Base-by-base conservation (phyloP, 2,888 invertebrate species). In the Ochropacha duplaris region DNA sequence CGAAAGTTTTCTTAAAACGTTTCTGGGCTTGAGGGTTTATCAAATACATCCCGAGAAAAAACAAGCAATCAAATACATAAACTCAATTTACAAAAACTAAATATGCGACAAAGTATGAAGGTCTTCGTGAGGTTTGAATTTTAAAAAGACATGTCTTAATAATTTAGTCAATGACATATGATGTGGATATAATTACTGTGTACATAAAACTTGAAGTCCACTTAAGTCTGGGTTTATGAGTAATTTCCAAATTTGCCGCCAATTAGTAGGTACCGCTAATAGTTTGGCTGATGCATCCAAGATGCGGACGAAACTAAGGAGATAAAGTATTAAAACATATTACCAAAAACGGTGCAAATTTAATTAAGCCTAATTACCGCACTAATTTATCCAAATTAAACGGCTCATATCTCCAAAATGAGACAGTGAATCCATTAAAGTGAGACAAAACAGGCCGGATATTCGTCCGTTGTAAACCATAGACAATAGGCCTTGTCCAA, bases 381-480 rank as follows among this genome's bases (percentile, higher is more conserved):
- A 59, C 64, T 57, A 62, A 65, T 62, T 62, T 54, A 54, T 56
- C 61, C 55, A 67, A 62, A n/a, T 65, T 4, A 59, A 62, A 58
- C 57, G 61, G 59, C 71, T 62, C 63, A 61, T 59, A 61, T n/a
- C 54, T 74, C 72, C 31, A 51, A 71, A 69, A 71, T 72, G 72
- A 64, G 72, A 67, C 58, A 56, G 50, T 22, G n/a, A 52, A 55
- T 22, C 71, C 75, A 64, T 76, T 70, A 62, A 68, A 50, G 71
- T 57, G 68, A 71, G 56, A 74, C 74, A 72, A 74, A 72, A 61
- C 68, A 60, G 70, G 63, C 73, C 77, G 79, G 80, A 84, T 73
- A 79, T 83, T 80, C 80, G 86, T 86, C 86, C 84, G 78, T 77
- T 81, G 82, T 70, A 56, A 59, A 59, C 61, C 58, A 70, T 62